Evolutionary conservation across 2,888 invertebrate genomes (phyloP).

Genomic region (Polylopha cassiicola): DNA sequence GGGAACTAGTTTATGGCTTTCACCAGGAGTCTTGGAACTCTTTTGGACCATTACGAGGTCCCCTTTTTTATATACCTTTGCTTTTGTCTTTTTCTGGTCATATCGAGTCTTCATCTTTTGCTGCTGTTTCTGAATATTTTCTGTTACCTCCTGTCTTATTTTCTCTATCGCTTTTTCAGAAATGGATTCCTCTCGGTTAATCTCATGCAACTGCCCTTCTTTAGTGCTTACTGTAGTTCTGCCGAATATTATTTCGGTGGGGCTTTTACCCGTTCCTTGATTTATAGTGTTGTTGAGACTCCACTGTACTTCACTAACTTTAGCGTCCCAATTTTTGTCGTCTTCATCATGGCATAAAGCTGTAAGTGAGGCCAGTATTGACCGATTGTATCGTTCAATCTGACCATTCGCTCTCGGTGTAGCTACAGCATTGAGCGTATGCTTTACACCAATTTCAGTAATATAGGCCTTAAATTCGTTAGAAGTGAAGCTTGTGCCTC

Average conservation of each 20-base stretch:
- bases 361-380: conserved; percentile 14
- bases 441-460: conserved; percentile 10
- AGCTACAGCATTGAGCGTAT: conserved; percentile 25
- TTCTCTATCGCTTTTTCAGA: neutral
- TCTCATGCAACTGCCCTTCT: conserved; percentile 5
- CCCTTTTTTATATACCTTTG: neutral
- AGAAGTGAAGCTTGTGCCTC: conserved; percentile 19
- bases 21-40: neutral
- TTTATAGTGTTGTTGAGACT: conserved; percentile 5
- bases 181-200: neutral
- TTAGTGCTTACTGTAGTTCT: neutral
- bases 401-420: conserved; percentile 22
- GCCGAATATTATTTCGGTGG: conserved; percentile 11
- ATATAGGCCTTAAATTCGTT: conserved; percentile 8
- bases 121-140: neutral
- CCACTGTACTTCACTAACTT: conserved; percentile 9
- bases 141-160: neutral
- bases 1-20: conserved; percentile 1
- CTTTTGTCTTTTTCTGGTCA: neutral
- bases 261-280: conserved; percentile 9
- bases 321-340: conserved; percentile 9
- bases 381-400: conserved; percentile 22
- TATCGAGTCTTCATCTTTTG: neutral
- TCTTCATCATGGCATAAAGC: conserved; percentile 6
- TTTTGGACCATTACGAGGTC: conserved; percentile 1